Percentiles rank a stretch among this genome's conserved stretches.
phyloP scores from a whole-genome alignment of 2,888 invertebrate genomes.

The Campoplex capitator region DNA sequence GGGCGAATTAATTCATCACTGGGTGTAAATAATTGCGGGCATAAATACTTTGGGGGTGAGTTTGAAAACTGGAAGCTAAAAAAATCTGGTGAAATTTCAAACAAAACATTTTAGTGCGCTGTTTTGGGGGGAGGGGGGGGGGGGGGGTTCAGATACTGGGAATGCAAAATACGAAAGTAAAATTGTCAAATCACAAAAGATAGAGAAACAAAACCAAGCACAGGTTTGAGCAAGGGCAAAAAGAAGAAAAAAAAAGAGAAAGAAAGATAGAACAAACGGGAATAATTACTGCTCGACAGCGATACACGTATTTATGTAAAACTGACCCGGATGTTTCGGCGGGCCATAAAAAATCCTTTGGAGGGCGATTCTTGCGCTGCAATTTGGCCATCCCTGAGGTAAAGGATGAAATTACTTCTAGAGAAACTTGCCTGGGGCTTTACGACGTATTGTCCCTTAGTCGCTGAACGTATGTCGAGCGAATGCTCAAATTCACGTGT shows the following conservation, averaged over 20 bases:
- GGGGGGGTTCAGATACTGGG: conserved; percentile 1
- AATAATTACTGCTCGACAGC: conserved; percentile 59
- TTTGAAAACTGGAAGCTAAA: conserved; percentile 41
- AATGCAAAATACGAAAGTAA: conserved; percentile 29
- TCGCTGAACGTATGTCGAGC: conserved; percentile 88
- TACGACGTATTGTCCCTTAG: conserved; percentile 88
- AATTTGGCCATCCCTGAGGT: conserved; percentile 72
- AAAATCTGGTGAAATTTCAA: conserved; percentile 22
- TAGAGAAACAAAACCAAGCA: conserved; percentile 12
- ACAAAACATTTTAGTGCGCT: conserved; percentile 27
- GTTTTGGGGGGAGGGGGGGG: neutral
- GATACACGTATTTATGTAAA: conserved; percentile 63
- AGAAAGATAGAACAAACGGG: conserved; percentile 25
- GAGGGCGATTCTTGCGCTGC: conserved; percentile 70
- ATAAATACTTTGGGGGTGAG: conserved; percentile 35
- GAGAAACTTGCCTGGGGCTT: conserved; percentile 86
- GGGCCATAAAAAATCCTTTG: conserved; percentile 72
- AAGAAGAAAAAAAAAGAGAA: conserved; percentile 4
- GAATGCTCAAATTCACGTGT: conserved; percentile 94
- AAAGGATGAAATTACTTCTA: conserved; percentile 73
- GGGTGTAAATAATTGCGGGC: conserved; percentile 54
- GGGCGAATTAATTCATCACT: conserved; percentile 25
- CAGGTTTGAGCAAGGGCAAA: neutral
- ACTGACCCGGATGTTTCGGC: conserved; percentile 73
- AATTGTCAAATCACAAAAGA: conserved; percentile 2